Conservation (phyloP, 2,888 invertebrate genomes). For the Stenodera caucasica region DNA sequence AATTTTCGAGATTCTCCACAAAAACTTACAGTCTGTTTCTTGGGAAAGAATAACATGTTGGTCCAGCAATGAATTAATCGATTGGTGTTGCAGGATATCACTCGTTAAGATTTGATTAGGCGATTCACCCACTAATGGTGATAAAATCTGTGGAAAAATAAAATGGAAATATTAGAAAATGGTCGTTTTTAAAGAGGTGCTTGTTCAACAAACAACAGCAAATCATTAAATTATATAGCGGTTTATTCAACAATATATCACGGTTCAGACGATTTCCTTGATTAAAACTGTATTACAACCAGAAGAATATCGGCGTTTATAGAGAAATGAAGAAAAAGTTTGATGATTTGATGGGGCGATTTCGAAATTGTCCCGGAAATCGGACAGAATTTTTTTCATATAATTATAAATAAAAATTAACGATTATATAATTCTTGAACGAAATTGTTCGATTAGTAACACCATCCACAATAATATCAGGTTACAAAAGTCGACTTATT, state of each 20-base stretch:
- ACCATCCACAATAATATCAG: too few species aligned
- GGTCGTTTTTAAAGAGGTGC: neutral
- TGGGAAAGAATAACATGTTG: constrained; percentile 40
- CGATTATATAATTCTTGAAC: neutral
- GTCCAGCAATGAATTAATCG: constrained; percentile 60
- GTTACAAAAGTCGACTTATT: too few species aligned
- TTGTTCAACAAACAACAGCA: constrained; percentile 7
- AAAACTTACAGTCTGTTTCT: constrained; percentile 34
- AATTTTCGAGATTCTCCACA: too few species aligned
- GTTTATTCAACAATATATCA: constrained; percentile 34
- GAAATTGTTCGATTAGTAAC: too few species aligned
- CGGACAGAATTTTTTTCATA: neutral
- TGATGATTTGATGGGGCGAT: neutral
- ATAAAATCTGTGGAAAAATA: neutral
- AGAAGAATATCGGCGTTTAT: neutral
- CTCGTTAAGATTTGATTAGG: constrained; percentile 26
- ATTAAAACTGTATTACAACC: neutral
- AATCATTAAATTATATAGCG: constrained; percentile 35
- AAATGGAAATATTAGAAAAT: neutral
- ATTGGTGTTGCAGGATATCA: constrained; percentile 59
- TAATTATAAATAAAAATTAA: neutral
- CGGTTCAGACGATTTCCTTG: constrained; percentile 30
- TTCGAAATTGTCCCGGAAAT: neutral
- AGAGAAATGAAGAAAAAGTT: neutral
- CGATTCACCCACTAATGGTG: constrained; percentile 10